Conservation (phyloP, 2,113 vertebrate genomes). For the Dryoscopus gambensis region DNA sequence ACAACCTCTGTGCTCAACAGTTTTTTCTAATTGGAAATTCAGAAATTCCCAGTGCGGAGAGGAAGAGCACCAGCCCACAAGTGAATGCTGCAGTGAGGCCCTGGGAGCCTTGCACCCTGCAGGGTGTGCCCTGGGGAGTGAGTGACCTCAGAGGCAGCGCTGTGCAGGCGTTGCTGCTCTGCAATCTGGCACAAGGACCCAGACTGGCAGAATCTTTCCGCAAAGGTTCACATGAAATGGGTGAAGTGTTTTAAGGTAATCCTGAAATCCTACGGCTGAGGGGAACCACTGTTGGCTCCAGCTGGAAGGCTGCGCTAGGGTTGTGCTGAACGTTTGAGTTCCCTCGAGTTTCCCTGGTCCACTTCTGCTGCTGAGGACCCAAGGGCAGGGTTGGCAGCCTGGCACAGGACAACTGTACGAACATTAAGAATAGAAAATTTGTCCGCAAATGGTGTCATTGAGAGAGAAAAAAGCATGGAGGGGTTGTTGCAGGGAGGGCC, state of each 20-base stretch:
- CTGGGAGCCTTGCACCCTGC: rapidly evolving
- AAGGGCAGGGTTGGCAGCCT: rapidly evolving
- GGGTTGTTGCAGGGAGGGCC: not conserved
- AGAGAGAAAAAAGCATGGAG: not conserved
- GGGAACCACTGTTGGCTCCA: not conserved
- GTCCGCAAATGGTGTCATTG: rapidly evolving
- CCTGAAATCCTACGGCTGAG: too few relatives aligned
- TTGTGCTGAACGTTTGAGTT: rapidly evolving
- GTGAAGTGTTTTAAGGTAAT: not conserved
- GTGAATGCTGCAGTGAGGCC: not conserved
- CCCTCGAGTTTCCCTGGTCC: rapidly evolving
- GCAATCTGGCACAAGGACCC: too few relatives aligned
- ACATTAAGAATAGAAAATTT: not conserved
- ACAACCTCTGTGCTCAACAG: not conserved
- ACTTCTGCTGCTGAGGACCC: not conserved
- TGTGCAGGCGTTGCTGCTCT: not conserved
- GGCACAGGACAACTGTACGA: rapidly evolving
- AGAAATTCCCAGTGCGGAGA: not conserved
- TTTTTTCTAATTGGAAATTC: not conserved
- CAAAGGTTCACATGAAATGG: rapidly evolving
- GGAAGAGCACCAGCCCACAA: not conserved
- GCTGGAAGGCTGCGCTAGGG: not conserved
- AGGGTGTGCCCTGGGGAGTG: not conserved
- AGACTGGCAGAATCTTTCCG: not conserved
- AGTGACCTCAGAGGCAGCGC: not conserved